Percentiles rank a stretch among this genome's conserved stretches.
phyloP scores from a whole-genome alignment of 2,113 vertebrate genomes.

The Bolborhynchus lineola region DNA sequence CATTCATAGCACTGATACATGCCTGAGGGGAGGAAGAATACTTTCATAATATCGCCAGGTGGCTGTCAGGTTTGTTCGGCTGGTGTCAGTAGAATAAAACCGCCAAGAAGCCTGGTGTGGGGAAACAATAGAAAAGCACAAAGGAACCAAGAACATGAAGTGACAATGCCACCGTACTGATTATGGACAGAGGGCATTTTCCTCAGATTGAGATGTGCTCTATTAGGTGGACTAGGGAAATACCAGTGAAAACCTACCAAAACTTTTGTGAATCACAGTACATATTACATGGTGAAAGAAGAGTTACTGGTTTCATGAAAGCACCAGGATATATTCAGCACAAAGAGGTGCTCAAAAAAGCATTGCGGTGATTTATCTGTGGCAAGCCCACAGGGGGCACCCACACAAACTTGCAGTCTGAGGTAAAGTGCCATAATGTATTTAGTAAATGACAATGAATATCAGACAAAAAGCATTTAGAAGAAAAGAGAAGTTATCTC shows the following conservation, averaged over 20 bases:
- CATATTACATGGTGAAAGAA: background rate
- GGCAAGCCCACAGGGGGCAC: background rate
- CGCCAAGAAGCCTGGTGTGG: conserved; percentile 82
- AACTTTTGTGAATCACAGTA: background rate
- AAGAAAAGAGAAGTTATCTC: background rate
- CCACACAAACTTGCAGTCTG: background rate
- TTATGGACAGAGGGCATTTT: background rate
- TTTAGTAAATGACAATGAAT: conserved; percentile 1
- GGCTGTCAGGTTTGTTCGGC: conserved; percentile 78
- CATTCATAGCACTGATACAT: conserved; percentile 81
- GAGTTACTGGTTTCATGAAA: background rate
- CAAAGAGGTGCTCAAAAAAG: background rate
- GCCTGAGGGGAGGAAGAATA: conserved; percentile 81
- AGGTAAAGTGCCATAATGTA: background rate
- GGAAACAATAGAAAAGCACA: conserved; percentile 72
- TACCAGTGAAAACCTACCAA: background rate
- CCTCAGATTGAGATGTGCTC: background rate
- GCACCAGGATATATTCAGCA: background rate
- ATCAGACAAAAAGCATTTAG: background rate
- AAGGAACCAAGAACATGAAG: conserved; percentile 67
- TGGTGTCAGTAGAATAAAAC: conserved; percentile 81
- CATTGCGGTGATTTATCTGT: conserved; percentile 3
- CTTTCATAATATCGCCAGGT: conserved; percentile 83
- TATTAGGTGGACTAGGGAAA: background rate
- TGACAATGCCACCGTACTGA: conserved; percentile 36